Conservation (phyloP, 2,797 vertebrate species). For the Clangula hyemalis region DNA sequence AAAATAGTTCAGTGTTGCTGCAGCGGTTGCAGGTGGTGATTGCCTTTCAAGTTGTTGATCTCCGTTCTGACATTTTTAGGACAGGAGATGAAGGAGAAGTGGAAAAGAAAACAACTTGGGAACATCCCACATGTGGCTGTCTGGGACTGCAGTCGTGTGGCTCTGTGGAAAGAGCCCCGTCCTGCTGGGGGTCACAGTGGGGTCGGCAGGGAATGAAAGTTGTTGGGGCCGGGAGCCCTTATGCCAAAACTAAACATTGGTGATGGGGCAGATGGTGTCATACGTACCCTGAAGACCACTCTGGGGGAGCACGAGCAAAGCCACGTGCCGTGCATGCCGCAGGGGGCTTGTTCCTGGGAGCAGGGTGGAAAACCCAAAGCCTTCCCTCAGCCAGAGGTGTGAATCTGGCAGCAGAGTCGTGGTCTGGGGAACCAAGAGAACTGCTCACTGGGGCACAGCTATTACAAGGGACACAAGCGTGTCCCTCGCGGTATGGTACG, state of each 20-base stretch:
- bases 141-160: not conserved
- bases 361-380: not conserved
- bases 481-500: not conserved
- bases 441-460: not conserved
- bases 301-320: not conserved
- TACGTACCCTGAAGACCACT: not conserved
- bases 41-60: constrained; percentile 48
- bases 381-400: not conserved
- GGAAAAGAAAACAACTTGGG: not conserved
- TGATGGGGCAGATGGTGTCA: constrained; percentile 21
- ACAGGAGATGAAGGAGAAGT: constrained; percentile 16
- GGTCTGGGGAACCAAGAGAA: not conserved
- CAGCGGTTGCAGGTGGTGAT: constrained; percentile 28
- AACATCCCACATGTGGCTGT: not conserved
- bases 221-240: not conserved
- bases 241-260: not conserved
- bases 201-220: not conserved
- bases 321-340: not conserved
- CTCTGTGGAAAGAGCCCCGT: not conserved
- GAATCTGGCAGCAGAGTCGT: not conserved
- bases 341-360: not conserved
- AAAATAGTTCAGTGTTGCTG: not conserved
- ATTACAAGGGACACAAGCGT: not conserved
- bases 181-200: not conserved
- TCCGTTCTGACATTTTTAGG: constrained; percentile 49